Conservation (phyloP, 2,797 vertebrate genomes). For the Craterocephalus amniculus region DNA sequence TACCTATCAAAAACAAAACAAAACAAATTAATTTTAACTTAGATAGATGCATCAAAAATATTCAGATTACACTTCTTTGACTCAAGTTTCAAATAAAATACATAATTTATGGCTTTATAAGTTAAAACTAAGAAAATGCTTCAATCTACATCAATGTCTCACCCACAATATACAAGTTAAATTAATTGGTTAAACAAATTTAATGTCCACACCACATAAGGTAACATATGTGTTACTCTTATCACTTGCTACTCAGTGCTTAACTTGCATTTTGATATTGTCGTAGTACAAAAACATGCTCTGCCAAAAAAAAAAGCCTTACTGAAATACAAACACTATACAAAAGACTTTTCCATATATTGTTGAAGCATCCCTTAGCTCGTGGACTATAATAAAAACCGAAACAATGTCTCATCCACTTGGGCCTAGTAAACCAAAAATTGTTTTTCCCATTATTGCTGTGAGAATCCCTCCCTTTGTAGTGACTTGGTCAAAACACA, state of each 20-base stretch:
- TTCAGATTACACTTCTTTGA: slow-evolving; percentile 84
- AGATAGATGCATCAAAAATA: slow-evolving; percentile 86
- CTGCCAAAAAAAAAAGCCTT: slow-evolving; percentile 77
- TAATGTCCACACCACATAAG: slow-evolving; percentile 72
- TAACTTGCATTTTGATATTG: slow-evolving; percentile 80
- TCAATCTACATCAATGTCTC: slow-evolving; percentile 79
- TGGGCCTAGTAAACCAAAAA: slow-evolving; percentile 66
- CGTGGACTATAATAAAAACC: slow-evolving; percentile 68
- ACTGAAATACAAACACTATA: slow-evolving; percentile 78
- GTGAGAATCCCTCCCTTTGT: slow-evolving; percentile 79
- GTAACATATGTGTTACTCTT: slow-evolving; percentile 75
- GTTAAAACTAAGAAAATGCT: slow-evolving; percentile 82
- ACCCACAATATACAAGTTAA: slow-evolving; percentile 86
- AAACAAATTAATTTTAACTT: slow-evolving; percentile 74
- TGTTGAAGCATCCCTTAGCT: slow-evolving; percentile 69
- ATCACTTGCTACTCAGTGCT: slow-evolving; percentile 84
- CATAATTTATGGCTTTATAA: slow-evolving; percentile 89
- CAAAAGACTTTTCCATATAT: slow-evolving; percentile 78
- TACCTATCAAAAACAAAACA: slow-evolving; percentile 75
- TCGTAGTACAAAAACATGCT: slow-evolving; percentile 82
- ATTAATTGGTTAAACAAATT: slow-evolving; percentile 82
- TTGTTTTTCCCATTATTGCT: slow-evolving; percentile 75
- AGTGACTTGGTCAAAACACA: slow-evolving; percentile 81
- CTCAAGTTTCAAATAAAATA: slow-evolving; percentile 88
- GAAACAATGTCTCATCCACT: slow-evolving; percentile 70